phyloP scores from a whole-genome alignment of 2,113 vertebrate species.

The Copsychus sechellarum region DNA sequence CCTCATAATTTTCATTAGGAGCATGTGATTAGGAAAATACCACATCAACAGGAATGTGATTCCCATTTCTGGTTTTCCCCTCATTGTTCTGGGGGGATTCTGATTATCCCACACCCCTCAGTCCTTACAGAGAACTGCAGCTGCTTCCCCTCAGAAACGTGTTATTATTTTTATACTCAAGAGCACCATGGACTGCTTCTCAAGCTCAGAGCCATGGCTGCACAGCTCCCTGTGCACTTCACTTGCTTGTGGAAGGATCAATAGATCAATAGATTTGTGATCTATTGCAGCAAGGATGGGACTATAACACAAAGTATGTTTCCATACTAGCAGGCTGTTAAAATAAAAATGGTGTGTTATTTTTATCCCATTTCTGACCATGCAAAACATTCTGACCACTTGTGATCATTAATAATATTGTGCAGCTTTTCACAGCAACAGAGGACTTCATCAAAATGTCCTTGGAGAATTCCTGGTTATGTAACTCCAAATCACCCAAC shows the following conservation, averaged over 20 bases:
- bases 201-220: background rate
- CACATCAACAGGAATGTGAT: background rate
- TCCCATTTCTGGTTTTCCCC: background rate
- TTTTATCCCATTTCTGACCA: background rate
- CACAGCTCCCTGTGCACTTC: background rate
- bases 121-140: background rate
- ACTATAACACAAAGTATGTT: fast-evolving
- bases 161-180: background rate
- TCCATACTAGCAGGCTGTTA: background rate
- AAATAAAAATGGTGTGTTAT: background rate
- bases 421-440: background rate
- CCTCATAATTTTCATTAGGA: conserved; percentile 44
- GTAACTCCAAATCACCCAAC: background rate
- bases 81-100: background rate
- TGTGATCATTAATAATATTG: background rate
- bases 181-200: background rate
- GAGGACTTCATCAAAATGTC: background rate
- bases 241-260: background rate
- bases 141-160: background rate
- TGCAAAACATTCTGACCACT: background rate
- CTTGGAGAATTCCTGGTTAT: background rate
- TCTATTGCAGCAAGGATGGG: background rate
- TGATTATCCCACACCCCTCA: background rate
- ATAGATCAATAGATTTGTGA: background rate
- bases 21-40: conserved; percentile 46